These are phyloP conservation scores for Nylanderia fulva DNA, from an alignment of 1,140 invertebrate species.

Conservation along the genomic window DNA sequence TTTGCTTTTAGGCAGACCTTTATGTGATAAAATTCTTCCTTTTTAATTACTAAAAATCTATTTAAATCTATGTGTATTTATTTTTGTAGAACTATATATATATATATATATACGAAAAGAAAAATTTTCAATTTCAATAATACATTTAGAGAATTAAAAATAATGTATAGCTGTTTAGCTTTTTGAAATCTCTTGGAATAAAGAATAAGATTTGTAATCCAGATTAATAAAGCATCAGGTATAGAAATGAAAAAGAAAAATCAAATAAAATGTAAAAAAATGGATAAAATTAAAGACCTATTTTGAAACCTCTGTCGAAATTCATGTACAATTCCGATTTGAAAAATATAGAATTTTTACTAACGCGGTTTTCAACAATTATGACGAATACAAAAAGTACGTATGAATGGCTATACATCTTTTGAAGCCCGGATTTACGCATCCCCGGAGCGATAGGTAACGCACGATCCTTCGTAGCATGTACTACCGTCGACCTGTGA, in stretches of 20 bases:
- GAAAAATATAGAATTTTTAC: not conserved
- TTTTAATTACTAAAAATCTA: no score
- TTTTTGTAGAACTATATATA: not conserved
- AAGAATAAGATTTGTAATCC: not conserved
- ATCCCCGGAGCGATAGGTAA: slow-evolving; percentile 49
- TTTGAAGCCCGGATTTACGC: slow-evolving; percentile 17
- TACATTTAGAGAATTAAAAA: not conserved
- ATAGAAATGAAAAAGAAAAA: not conserved
- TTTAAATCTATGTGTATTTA: not conserved
- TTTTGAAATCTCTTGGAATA: not conserved
- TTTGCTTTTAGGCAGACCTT: not conserved
- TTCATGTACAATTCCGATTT: not conserved
- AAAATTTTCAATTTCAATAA: not conserved
- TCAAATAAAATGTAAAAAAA: not conserved
- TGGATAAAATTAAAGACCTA: not conserved
- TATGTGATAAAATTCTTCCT: not conserved
- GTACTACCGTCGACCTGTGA: slow-evolving; percentile 71
- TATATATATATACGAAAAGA: not conserved
- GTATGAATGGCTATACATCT: not conserved
- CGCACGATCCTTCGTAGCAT: slow-evolving; percentile 55
- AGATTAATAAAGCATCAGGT: not conserved
- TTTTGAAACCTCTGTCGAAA: not conserved
- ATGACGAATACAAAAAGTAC: not conserved
- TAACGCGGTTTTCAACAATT: not conserved
- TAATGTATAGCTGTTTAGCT: not conserved